Evolutionary conservation across 53 echinoderm and acorn worm species (phyloP).

Genomic region (Hippasteria phrygiana): DNA sequence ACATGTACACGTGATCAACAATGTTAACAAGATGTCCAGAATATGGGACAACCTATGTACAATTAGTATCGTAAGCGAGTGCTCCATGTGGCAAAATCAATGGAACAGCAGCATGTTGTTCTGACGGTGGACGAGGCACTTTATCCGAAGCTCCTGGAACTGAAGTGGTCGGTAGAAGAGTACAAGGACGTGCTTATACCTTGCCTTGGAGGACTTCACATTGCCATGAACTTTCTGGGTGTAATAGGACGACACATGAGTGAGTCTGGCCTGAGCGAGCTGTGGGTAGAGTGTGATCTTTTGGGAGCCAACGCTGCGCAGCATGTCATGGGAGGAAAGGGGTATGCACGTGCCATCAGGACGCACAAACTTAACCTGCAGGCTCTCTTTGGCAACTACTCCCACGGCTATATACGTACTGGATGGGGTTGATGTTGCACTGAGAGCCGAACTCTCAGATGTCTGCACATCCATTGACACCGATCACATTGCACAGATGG

Average conservation of each 20-base stretch:
- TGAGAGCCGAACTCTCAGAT: not conserved
- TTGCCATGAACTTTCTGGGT: constrained; percentile 44
- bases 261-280: constrained; percentile 9
- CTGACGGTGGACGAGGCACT: constrained; percentile 54
- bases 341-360: constrained; percentile 56
- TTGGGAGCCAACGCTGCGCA: not conserved
- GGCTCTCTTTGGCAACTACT: constrained; percentile 62
- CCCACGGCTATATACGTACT: too few relatives aligned
- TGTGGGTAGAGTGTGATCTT: constrained; percentile 38
- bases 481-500: too few relatives aligned
- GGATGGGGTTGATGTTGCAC: not conserved
- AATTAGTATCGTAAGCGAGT: too few relatives aligned
- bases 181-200: constrained; percentile 11
- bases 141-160: not conserved
- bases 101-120: constrained; percentile 34
- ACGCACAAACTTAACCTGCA: constrained; percentile 69
- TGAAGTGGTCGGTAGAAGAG: constrained; percentile 22
- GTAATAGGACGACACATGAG: constrained; percentile 32
- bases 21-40: too few relatives aligned
- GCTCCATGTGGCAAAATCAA: constrained; percentile 1
- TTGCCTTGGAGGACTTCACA: constrained; percentile 51
- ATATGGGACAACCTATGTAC: too few relatives aligned
- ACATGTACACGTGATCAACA: too few relatives aligned
- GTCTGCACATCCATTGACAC: too few relatives aligned
- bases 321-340: constrained; percentile 51